A percentile compares a stretch with the other conserved stretches of the same genome.
Evolutionary conservation across 2,797 vertebrate species (phyloP).

Genomic region (Perodicticus potto): DNA sequence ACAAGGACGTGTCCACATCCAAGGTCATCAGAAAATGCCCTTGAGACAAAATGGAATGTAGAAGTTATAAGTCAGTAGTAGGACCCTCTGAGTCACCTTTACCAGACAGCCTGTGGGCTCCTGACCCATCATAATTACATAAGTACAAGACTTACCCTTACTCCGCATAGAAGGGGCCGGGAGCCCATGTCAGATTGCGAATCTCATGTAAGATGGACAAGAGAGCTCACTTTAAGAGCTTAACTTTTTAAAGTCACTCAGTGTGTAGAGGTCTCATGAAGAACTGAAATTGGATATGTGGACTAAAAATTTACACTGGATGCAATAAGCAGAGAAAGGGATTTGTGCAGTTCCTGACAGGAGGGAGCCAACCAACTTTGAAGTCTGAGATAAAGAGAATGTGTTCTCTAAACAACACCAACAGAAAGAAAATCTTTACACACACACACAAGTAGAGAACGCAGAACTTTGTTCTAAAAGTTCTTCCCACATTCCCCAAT

Average conservation of each 20-base stretch:
- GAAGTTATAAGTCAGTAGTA: not conserved
- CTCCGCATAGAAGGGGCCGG: not conserved
- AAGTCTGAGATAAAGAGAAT: not conserved
- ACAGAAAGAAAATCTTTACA: not conserved
- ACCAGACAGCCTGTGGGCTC: not conserved
- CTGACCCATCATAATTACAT: not conserved
- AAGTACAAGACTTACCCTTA: not conserved
- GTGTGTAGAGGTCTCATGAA: not conserved
- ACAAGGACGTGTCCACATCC: not conserved
- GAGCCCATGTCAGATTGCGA: rapidly evolving
- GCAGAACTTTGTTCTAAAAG: not conserved
- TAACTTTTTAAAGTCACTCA: not conserved
- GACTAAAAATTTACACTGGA: not conserved
- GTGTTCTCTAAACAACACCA: not conserved
- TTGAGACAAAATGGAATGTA: not conserved
- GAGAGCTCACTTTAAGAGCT: not conserved
- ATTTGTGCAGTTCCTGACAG: not conserved
- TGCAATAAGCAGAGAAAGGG: not conserved
- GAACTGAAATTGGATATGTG: not conserved
- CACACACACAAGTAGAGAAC: not conserved
- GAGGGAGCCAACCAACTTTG: not conserved
- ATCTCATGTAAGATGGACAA: not conserved
- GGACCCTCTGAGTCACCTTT: not conserved
- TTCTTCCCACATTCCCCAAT: not conserved
- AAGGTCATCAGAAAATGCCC: not conserved